Base-by-base conservation (phyloP, 2,888 invertebrate genomes). In the Leptinotarsa rubiginosa region DNA sequence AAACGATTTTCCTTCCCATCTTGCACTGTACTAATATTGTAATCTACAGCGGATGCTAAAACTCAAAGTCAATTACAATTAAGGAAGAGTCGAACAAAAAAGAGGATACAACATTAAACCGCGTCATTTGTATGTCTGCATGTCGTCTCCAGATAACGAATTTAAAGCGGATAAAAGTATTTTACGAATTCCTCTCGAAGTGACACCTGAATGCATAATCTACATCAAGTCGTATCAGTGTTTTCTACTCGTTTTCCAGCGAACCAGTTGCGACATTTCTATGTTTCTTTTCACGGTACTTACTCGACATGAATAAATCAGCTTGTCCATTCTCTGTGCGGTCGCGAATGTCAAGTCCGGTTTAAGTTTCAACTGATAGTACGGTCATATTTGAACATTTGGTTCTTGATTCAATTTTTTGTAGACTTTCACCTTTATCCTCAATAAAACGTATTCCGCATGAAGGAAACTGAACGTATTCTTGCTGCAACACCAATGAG, bases 171-270 rank as follows among this genome's bases (percentile, higher is more conserved):
- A 76, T 76, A 70, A 69, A 69, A 72, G 69, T 72, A 70, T 67
- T 70, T 74, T 70, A 74, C 72, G 74, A 65, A 76, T 74, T 74
- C 72, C 52, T 69, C 64, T 64, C 66, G 70, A 74, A 75, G 65
- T 80, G 80, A 80, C 80, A 80, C 74, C 74, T 80, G 80, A 80
- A 80, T 80, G 78, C 80, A 77, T 78, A 77, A 79, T 80, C 75
- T 77, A 74, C 75, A 75, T 80, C 77, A 62, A 71, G 65, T 74
- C 70, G 73, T 73, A 76, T 73, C 75, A 76, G 70, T 73, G 75
- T 76, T 76, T 76, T 68, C 68, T 70, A 72, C 74, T 70, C 59
- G 72, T 70, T 72, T 68, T 72, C 71, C 62, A 62, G 66, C 70
- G 66, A 71, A 66, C 71, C 71, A 65, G 65, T 72, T 74, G 69